Base-by-base conservation (phyloP, 2,113 vertebrate genomes). In the Microtus oregoni region DNA sequence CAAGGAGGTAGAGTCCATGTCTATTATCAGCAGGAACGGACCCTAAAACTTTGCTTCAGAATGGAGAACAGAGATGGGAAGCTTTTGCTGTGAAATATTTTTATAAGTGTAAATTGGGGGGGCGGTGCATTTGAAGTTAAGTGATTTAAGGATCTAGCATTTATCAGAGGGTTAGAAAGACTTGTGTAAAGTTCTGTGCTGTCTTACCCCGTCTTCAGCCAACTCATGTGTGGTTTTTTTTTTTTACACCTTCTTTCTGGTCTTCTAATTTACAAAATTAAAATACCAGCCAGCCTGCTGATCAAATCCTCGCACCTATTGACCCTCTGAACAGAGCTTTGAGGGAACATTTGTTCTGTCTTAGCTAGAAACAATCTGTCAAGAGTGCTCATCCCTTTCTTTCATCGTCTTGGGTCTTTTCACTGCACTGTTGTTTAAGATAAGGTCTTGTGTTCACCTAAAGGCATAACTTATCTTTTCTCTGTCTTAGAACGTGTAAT, bases 391-490 rank as follows among this genome's bases (percentile, higher is more conserved):
- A 70, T 96, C 67, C 32, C 10, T 96, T 1, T 32, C 87, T 97
- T 97, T 88, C 85, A 35, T 1, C 63, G 4, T 86, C 95, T 97
- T 58, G 28, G 13, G 87, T 95, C 55, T 97, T 97, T 32, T 47
- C 79, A 91, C 58, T 32, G 61, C 1, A 17, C 58, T 94, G 93
- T 78, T 96, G 50, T 85, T 89, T 96, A 75, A 94, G 81, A 44
- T 94, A 89, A 87, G 79, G 17, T 90, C 47, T 83, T 13, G 1
- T 55, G 14, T 89, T 67, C 77, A 10, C 91, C 65, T 89, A 70
- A 94, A 93, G n/a, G 89, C 41, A 77, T 91, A 85, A 78, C 0
- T 68, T 28, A 41, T 97, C 93, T 97, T 96, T 96, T 87, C 87
- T 97, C 96, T 61, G 73, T 55, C 72, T 91, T 92, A 86, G 81